These are phyloP conservation scores for Microcebus lehilahytsara DNA, from an alignment of 2,113 vertebrate species.

Conservation along the genomic window DNA sequence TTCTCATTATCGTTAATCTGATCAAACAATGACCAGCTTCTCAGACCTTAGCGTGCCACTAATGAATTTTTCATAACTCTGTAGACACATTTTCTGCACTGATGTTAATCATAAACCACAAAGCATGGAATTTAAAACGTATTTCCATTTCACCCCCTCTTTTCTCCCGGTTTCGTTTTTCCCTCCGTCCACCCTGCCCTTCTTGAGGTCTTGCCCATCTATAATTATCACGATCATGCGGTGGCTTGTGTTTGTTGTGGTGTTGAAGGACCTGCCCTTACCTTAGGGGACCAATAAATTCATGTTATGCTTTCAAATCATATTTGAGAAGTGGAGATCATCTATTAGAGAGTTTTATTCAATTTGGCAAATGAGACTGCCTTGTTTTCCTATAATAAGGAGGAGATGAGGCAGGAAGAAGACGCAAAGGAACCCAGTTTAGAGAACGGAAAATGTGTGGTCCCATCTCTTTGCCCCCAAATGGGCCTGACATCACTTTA, in stretches of 20 bases:
- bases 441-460: neutral
- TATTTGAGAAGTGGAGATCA: constrained; percentile 46
- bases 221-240: neutral
- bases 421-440: neutral
- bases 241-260: neutral
- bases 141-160: constrained; percentile 7
- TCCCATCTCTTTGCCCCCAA: neutral
- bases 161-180: neutral
- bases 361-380: constrained; percentile 9
- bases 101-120: constrained; percentile 65
- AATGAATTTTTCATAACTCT: constrained; percentile 76
- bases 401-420: neutral
- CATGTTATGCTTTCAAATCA: constrained; percentile 3
- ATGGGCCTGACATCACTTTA: neutral
- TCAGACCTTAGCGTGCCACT: constrained; percentile 43
- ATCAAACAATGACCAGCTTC: constrained; percentile 66
- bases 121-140: constrained; percentile 20
- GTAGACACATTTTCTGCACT: constrained; percentile 59
- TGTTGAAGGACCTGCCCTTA: neutral
- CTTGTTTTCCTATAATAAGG: neutral
- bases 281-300: constrained; percentile 9
- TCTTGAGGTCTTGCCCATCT: neutral
- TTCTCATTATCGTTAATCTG: constrained; percentile 66
- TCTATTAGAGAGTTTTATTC: constrained; percentile 33
- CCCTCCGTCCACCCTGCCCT: neutral